Base-by-base conservation (phyloP, 1,140 invertebrate species). In the Daktulosphaira vitifoliae region DNA sequence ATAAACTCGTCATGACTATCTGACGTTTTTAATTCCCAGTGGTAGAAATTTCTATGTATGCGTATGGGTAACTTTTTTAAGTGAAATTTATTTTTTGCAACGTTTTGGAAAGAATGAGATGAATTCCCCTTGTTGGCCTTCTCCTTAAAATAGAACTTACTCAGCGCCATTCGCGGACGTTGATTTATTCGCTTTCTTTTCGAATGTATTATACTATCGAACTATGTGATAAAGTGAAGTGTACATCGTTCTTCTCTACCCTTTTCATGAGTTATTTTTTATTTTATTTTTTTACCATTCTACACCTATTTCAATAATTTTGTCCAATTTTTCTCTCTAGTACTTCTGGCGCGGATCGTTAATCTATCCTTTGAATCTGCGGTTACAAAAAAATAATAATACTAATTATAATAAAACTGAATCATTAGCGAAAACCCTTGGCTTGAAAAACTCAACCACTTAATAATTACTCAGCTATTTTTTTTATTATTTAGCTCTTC, bases 181-280 rank as follows among this genome's bases (percentile, higher is more conserved):
- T 62, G 56, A 62, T 62, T 62, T 62, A 62, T 62, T 62, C 56
- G 56, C 56, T 18, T 62, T 62, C 56, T 48, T 48, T 42, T 62
- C 56, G 46, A 48, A 62, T 62, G 29, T 62, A 62, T 46, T 39
- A 62, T 62, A 62, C 56, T 46, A 62, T 62, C 56, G 56, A 62
- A 62, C 56, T 62, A 46, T 46, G 56, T 62, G 56, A 62, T 62
- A 46, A 25, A 62, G 42, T 62, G 42, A 62, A 25, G 56, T 62
- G 25, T 48, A 46, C 44, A 7, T 46, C 44, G 42, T 48, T 29
- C 46, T 16, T 56, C 18, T 62, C 16, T 22, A 23, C 38, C 23
- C 39, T 59, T 20, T 33, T 33, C 11, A 6, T 33, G 5, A 6
- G 29, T 5, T 6, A 33, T 6, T 33, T 33, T 33, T 33, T 6